A percentile compares a stretch with the other conserved stretches of the same genome.
These are phyloP conservation scores for Hybognathus amarus DNA, from an alignment of 2,797 vertebrate species.

Conservation along the genomic window DNA sequence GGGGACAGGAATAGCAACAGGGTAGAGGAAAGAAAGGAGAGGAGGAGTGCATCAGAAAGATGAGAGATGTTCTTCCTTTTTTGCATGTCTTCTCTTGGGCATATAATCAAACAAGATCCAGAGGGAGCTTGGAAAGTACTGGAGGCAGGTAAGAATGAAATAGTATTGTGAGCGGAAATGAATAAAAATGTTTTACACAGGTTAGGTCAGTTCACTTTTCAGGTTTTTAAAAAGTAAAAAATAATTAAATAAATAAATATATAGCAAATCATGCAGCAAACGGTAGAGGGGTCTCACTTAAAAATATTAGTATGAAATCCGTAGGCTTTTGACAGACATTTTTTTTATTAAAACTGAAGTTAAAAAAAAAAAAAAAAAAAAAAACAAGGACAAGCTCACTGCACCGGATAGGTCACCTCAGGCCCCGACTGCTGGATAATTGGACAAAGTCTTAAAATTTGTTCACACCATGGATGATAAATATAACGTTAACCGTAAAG, in stretches of 20 bases:
- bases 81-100: conserved; percentile 47
- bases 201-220: not conserved
- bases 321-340: too few species aligned
- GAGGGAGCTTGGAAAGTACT: conserved; percentile 23
- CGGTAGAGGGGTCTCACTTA: not conserved
- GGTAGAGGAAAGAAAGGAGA: conserved; percentile 46
- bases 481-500: not conserved
- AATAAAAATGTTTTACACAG: not conserved
- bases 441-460: conserved; percentile 28
- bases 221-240: not conserved
- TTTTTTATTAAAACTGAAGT: conserved; percentile 36
- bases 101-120: conserved; percentile 39
- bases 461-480: not conserved
- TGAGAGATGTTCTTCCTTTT: conserved; percentile 33
- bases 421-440: conserved; percentile 41
- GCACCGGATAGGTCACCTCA: conserved; percentile 37
- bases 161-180: conserved; percentile 16
- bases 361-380: not conserved
- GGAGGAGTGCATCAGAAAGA: conserved; percentile 37
- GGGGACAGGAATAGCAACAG: conserved; percentile 59
- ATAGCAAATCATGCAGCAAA: not conserved
- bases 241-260: not conserved
- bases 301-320: not conserved
- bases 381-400: conserved; percentile 17
- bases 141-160: conserved; percentile 36